Evolutionary conservation across 2,797 vertebrate species (phyloP), one percentile per base, ranked within the genome.

Genomic region (Pampus argenteus): DNA sequence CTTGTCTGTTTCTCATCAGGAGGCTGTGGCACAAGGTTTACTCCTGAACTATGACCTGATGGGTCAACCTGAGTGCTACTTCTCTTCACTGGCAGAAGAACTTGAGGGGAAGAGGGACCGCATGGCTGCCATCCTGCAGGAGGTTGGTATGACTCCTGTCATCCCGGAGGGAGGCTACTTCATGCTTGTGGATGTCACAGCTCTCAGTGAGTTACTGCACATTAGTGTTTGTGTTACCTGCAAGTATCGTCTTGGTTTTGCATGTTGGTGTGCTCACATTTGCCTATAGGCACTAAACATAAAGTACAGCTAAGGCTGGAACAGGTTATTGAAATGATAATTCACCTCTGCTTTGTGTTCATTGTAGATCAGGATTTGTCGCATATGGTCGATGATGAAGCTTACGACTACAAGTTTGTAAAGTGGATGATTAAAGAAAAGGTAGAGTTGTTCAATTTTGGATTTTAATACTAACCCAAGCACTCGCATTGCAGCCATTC

Each of bases 401-500:
- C 95, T 20, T 99, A 97, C 59, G 98, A 99, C 89, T 98, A 98
- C 88, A 98, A 95, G 86, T 98, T 99, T 94, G 93, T 98, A 29
- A 97, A 94, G 80, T 99, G 98, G 98, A 98, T 99, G 97, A 97
- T 96, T 66, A 94, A 94, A 90, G 95, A 95, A 86, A 99, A 99
- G 95, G 98, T 95, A 74, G n/a, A 52, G 3, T 38, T 36, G 0
- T 28, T 49, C 0, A 3, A 34, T 28, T 34, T 31, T 29, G 31
- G 4, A 9, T 64, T 2, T 48, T 23, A 3, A 15, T 17, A 38
- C 2, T 18, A 2, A 22, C 2, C 1, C n/a, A 23, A 40, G 9
- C 3, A 15, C 6, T 51, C 34, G 9, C 2, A 17, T 29, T 64
- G n/a, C 23, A 38, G 42, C 28, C 4, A 17, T n/a, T 29, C 14